These are phyloP conservation scores for Drosophila birchii DNA, from an alignment of 2,888 invertebrate species.

Conservation along the genomic window DNA sequence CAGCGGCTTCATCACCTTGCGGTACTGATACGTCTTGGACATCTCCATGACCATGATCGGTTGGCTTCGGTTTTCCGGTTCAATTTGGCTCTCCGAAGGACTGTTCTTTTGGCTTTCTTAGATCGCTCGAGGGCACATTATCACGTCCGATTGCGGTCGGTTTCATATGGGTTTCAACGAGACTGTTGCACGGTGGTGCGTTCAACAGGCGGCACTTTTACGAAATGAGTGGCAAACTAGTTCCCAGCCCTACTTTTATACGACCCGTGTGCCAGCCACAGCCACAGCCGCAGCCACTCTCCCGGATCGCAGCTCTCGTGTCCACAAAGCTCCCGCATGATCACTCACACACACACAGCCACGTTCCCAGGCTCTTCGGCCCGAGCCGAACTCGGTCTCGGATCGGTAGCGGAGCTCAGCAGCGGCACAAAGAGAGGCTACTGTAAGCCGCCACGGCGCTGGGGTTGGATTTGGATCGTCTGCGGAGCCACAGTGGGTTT, in stretches of 20 bases:
- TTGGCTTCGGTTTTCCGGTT: constrained; percentile 17
- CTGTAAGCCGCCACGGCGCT: constrained; percentile 69
- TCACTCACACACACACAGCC: constrained; percentile 49
- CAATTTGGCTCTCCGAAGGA: constrained; percentile 16
- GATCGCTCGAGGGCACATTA: constrained; percentile 57
- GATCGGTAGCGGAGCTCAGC: constrained; percentile 70
- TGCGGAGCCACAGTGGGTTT: constrained; percentile 56
- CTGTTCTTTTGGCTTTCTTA: constrained; percentile 5
- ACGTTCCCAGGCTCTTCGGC: constrained; percentile 52
- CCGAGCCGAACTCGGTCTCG: constrained; percentile 54
- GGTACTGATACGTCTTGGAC: constrained; percentile 96
- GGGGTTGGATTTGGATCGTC: constrained; percentile 54
- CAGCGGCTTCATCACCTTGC: constrained; percentile 97
- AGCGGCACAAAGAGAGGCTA: constrained; percentile 78
- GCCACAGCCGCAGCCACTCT: constrained; percentile 24
- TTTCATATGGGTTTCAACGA: constrained; percentile 44
- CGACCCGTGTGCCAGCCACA: constrained; percentile 50
- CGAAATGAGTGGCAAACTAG: constrained; percentile 84
- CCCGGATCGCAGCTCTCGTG: constrained; percentile 29
- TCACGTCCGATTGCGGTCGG: constrained; percentile 46
- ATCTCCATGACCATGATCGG: constrained; percentile 85
- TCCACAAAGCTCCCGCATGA: constrained; percentile 69
- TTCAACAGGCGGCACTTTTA: constrained; percentile 81
- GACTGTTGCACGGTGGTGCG: constrained; percentile 59
- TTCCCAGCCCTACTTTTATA: constrained; percentile 84